A percentile compares a stretch with the other conserved stretches of the same genome.
phyloP scores from a whole-genome alignment of 1,140 invertebrate species.

The Aphelenchoides avenae region DNA sequence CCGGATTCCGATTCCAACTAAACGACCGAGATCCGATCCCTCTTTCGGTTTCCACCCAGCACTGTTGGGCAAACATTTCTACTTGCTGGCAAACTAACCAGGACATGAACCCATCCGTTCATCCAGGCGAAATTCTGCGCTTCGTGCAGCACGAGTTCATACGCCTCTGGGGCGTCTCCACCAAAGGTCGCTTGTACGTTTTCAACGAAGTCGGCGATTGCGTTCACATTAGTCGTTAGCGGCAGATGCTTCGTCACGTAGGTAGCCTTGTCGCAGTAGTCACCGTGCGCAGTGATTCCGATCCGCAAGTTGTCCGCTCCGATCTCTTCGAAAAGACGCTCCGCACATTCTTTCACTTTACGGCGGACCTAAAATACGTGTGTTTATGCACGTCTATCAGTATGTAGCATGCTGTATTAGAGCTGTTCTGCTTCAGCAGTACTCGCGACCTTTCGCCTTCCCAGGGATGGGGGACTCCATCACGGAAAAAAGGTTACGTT shows the following conservation, averaged over 20 bases:
- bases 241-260: slow-evolving; percentile 6
- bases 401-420: too few relatives aligned
- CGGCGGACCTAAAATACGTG: slow-evolving; percentile 4
- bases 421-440: too few relatives aligned
- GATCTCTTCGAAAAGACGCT: slow-evolving; percentile 2
- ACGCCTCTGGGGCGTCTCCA: neutral
- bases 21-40: too few relatives aligned
- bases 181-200: slow-evolving; percentile 1
- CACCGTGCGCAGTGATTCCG: slow-evolving; percentile 5
- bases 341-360: slow-evolving; percentile 3
- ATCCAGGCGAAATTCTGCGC: slow-evolving; percentile 10
- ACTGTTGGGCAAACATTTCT: too few relatives aligned
- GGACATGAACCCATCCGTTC: slow-evolving; percentile 4
- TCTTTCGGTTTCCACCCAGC: too few relatives aligned
- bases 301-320: neutral
- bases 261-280: neutral
- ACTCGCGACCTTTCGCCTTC: too few relatives aligned
- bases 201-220: slow-evolving; percentile 8
- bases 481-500: too few relatives aligned
- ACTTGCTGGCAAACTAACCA: too few relatives aligned
- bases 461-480: too few relatives aligned
- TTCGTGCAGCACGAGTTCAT: slow-evolving; percentile 14
- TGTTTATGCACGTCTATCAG: too few relatives aligned
- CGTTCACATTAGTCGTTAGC: slow-evolving; percentile 3
- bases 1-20: too few relatives aligned